Base-by-base conservation (phyloP, 2,888 invertebrate genomes). In the Ceramica pisi region DNA sequence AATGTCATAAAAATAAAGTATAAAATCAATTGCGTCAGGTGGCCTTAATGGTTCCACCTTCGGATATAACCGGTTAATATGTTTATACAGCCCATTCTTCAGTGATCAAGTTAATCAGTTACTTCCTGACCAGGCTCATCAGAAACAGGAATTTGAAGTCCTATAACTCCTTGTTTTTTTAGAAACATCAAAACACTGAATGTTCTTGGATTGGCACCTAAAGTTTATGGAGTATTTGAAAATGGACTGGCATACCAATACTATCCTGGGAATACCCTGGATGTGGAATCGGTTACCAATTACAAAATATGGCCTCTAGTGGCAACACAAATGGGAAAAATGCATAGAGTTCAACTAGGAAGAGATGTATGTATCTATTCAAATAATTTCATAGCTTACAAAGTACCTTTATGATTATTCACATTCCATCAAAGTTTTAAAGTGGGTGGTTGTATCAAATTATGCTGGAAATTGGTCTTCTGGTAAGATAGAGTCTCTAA, bases 211-310 rank as follows among this genome's bases (percentile, higher is more conserved):
- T 96, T 98, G 86, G 98, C 99, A 57, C 98, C 99, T 65, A 97
- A 97, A 61, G 96, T 99, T 59, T 99, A 98, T 95, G 99, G 98
- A 62, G 97, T 98, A 60, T 99, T 99, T 94, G 97, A 97, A 85
- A 99, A 99, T 96, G 99, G 99, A 16, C 96, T 99, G 82, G 98
- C 98, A 53, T 99, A 99, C 92, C 98, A 98, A 92, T 98, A 97
- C 92, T 97, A 98, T 80, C 98, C 98, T 80, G 99, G 99, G 59
- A 96, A 96, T 74, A 98, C 98, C n/a, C 93, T 98, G 26, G 97
- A 97, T 76, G 93, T 96, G 23, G 96, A 97, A 55, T 97, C 96
- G 78, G 97, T 98, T 9, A 92, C 96, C 66, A 92, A 97, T 80
- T 96, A 97, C 14, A 95, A 96, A 83, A 96, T 98, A 82, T 98